Evolutionary conservation across 2,113 vertebrate genomes (phyloP).

Genomic region (Phalacrocorax carbo): DNA sequence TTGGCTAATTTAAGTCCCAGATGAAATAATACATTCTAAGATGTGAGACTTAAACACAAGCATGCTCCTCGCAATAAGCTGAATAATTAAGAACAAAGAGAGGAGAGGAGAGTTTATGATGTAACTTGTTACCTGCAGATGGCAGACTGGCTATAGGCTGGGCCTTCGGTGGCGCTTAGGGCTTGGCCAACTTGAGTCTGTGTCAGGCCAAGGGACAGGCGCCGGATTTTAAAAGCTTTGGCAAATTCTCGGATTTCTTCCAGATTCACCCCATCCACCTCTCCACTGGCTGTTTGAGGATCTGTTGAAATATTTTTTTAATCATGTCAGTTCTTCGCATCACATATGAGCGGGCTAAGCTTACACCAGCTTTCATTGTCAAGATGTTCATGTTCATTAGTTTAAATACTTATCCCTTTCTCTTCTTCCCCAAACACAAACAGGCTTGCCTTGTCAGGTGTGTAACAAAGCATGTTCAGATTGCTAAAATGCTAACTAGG

Average conservation of each 20-base stretch:
- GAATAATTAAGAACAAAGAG: not conserved
- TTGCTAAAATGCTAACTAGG: not conserved
- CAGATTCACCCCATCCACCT: constrained; percentile 99
- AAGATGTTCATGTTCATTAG: not conserved
- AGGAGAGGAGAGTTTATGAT: constrained; percentile 40
- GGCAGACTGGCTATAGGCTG: constrained; percentile 99
- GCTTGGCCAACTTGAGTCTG: constrained; percentile 99
- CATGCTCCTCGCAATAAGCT: not conserved
- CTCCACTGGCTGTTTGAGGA: constrained; percentile 92
- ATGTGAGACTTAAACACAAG: not conserved
- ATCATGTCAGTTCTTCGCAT: constrained; percentile 37
- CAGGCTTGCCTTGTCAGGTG: not conserved
- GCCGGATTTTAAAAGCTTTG: constrained; percentile 99
- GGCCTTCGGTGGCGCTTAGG: constrained; percentile 95
- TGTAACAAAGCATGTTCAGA: not conserved
- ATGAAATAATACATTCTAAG: not conserved
- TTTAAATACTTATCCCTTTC: not conserved
- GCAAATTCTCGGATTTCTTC: constrained; percentile 99
- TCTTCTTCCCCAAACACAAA: not conserved
- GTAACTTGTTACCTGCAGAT: constrained; percentile 95
- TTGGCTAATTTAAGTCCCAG: not conserved
- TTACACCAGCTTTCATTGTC: not conserved
- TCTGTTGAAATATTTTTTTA: constrained; percentile 81
- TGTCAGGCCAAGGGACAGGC: constrained; percentile 97
- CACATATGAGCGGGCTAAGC: not conserved